Percentiles rank a stretch among this genome's conserved stretches.
These are phyloP conservation scores for Eupithecia dodoneata DNA, from an alignment of 2,888 invertebrate species.

Conservation along the genomic window DNA sequence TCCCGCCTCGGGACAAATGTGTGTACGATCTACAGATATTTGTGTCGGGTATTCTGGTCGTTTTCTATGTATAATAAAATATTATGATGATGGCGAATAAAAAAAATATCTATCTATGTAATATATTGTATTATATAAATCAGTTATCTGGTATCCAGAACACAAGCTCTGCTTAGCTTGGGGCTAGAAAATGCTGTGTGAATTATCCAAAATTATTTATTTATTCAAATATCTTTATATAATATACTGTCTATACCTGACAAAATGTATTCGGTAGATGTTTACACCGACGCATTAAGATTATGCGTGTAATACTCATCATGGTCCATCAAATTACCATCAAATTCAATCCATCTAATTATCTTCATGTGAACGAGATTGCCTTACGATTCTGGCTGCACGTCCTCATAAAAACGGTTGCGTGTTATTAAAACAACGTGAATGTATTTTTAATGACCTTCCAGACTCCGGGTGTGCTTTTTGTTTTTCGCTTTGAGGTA, in stretches of 20 bases:
- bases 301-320: slow-evolving; percentile 32
- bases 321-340: slow-evolving; percentile 27
- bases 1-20: too few species aligned
- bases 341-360: slow-evolving; percentile 44
- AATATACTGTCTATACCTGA: not conserved
- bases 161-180: too few species aligned
- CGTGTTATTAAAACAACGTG: slow-evolving; percentile 45
- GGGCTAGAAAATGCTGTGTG: too few species aligned
- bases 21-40: too few species aligned
- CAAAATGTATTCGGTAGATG: not conserved
- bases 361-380: slow-evolving; percentile 54
- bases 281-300: slow-evolving; percentile 3
- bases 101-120: too few species aligned
- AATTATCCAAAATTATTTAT: too few species aligned
- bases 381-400: slow-evolving; percentile 30
- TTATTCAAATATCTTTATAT: not conserved
- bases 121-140: too few species aligned
- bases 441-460: slow-evolving; percentile 49
- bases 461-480: slow-evolving; percentile 33
- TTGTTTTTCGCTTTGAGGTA: not conserved
- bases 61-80: too few species aligned
- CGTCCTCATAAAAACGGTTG: slow-evolving; percentile 41
- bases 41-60: too few species aligned
- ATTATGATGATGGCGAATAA: too few species aligned
- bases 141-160: too few species aligned